phyloP scores from a whole-genome alignment of 2,888 invertebrate genomes.

The Harpagoxenus sublaevis region DNA sequence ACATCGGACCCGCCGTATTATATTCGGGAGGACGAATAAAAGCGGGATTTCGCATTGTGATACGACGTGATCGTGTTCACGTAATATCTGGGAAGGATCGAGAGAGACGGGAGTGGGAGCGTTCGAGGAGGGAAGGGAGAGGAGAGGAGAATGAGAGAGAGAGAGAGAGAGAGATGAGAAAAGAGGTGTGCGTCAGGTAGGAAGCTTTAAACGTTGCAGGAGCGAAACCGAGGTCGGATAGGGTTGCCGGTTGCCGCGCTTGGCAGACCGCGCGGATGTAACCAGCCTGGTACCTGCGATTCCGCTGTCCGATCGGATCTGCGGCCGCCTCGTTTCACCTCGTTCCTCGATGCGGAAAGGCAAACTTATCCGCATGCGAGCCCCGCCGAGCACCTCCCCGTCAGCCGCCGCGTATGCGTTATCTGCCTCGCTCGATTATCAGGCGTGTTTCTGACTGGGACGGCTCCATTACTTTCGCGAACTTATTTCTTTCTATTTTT shows the following conservation, averaged over 20 bases:
- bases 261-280: conserved; percentile 70
- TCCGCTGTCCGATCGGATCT: conserved; percentile 81
- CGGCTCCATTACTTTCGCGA: neutral
- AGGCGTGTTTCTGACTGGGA: neutral
- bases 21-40: conserved; percentile 76
- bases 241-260: conserved; percentile 69
- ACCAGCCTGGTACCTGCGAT: conserved; percentile 75
- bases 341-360: conserved; percentile 79
- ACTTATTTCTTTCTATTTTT: conserved; percentile 15
- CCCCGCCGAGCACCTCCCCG: conserved; percentile 21
- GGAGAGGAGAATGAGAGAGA: neutral
- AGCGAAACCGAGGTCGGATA: conserved; percentile 67
- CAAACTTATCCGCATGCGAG: conserved; percentile 70
- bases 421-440: conserved; percentile 52
- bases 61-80: conserved; percentile 47
- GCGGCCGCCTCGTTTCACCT: conserved; percentile 78
- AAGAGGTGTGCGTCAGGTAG: conserved; percentile 60
- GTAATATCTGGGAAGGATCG: conserved; percentile 41
- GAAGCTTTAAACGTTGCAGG: conserved; percentile 66
- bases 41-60: conserved; percentile 63
- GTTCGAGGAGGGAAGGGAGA: neutral
- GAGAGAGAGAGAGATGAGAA: neutral
- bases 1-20: conserved; percentile 76
- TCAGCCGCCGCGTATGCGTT: conserved; percentile 21
- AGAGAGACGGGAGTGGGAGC: conserved; percentile 37